phyloP scores from a whole-genome alignment of 2,113 vertebrate species.

The Urocynchramus pylzowi region DNA sequence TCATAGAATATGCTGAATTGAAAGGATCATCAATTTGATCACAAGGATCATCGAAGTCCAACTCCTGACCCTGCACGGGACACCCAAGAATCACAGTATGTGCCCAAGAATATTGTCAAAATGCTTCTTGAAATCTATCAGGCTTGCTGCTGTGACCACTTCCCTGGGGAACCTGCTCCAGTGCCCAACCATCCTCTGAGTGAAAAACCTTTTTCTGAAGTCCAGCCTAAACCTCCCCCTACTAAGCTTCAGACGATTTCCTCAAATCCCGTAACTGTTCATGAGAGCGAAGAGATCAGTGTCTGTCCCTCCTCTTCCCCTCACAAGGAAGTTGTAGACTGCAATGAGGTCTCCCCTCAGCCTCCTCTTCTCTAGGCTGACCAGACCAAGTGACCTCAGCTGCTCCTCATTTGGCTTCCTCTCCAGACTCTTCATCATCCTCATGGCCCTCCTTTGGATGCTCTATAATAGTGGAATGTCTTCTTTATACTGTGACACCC shows the following conservation, averaged over 20 bases:
- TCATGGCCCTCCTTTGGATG: accelerated
- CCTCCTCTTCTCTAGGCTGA: not conserved
- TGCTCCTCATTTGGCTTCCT: accelerated
- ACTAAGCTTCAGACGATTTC: not conserved
- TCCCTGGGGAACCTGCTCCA: not conserved
- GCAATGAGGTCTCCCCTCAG: too few species aligned
- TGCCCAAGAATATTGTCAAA: not conserved
- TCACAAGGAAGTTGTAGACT: not conserved
- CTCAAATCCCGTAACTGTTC: not conserved
- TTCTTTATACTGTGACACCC: not conserved
- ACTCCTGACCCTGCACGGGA: accelerated
- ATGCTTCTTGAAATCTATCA: not conserved
- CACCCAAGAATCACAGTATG: not conserved
- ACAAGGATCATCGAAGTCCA: not conserved
- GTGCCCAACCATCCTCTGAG: not conserved
- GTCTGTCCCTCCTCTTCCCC: not conserved
- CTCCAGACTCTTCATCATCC: not conserved
- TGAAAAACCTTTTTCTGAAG: not conserved
- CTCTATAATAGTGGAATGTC: not conserved
- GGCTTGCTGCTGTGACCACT: not conserved
- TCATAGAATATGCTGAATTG: not conserved
- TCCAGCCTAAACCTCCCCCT: not conserved
- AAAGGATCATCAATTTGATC: not conserved
- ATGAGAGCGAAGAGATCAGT: too few species aligned
- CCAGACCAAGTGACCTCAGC: not conserved